These are phyloP conservation scores for Listrodromus nycthemerus DNA, from an alignment of 2,888 invertebrate genomes.

Conservation along the genomic window DNA sequence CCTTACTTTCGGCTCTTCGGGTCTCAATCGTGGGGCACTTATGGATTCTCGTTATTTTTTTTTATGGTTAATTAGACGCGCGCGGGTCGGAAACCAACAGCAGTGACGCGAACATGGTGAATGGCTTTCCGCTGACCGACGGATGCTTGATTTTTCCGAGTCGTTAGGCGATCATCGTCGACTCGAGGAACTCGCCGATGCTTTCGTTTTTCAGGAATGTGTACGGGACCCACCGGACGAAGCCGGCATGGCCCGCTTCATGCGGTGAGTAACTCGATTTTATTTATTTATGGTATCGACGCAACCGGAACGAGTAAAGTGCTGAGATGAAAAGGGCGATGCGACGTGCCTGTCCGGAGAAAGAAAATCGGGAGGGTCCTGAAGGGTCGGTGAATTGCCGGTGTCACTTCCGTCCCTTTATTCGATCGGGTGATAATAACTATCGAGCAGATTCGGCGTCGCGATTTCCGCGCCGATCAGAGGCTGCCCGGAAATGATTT, in stretches of 20 bases:
- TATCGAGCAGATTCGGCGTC: slow-evolving; percentile 52
- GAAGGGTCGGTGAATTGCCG: slow-evolving; percentile 31
- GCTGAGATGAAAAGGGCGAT: slow-evolving; percentile 5
- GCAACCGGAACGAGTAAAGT: background rate
- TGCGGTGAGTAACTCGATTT: background rate
- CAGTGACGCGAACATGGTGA: slow-evolving; percentile 41
- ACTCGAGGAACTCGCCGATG: slow-evolving; percentile 15
- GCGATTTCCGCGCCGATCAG: slow-evolving; percentile 23
- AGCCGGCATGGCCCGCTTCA: background rate
- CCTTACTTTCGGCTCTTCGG: background rate
- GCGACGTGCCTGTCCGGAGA: background rate
- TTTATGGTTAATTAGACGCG: slow-evolving; percentile 82
- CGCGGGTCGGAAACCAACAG: slow-evolving; percentile 7
- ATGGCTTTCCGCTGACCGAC: slow-evolving; percentile 59
- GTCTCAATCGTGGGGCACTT: slow-evolving; percentile 34
- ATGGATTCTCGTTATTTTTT: slow-evolving; percentile 83
- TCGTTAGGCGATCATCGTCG: slow-evolving; percentile 79
- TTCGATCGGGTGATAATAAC: slow-evolving; percentile 64
- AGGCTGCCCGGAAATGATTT: slow-evolving; percentile 64
- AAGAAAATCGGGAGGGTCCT: slow-evolving; percentile 28
- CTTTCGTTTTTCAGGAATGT: slow-evolving; percentile 8
- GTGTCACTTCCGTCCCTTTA: slow-evolving; percentile 45
- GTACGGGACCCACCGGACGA: too few relatives aligned
- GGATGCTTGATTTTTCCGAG: slow-evolving; percentile 81
- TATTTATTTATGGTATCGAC: slow-evolving; percentile 32